phyloP scores from a whole-genome alignment of 30 jellyfish, hydroid and myxozoan genomes.

The Mastigias papua region DNA sequence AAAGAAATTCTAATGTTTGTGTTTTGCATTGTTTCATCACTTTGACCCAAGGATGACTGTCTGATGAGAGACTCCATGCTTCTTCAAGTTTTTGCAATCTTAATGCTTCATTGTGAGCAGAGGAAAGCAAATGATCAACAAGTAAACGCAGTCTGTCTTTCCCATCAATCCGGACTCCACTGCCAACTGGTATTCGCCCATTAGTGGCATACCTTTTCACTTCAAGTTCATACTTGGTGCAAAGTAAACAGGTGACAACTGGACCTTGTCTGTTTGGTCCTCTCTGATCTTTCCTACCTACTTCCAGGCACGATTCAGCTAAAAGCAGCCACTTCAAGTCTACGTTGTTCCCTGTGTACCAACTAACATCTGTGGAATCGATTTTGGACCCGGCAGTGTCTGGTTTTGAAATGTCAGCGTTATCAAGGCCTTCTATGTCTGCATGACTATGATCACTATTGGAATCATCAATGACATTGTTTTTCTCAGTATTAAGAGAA shows the following conservation, averaged over 20 bases:
- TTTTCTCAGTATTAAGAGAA: background rate
- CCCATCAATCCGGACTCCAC: conserved; percentile 65
- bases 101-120: conserved; percentile 59
- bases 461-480: background rate
- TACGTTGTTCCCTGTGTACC: background rate
- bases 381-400: background rate
- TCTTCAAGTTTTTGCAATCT: conserved; percentile 39
- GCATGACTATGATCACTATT: too few species aligned
- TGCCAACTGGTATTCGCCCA: conserved; percentile 66
- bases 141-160: conserved; percentile 51
- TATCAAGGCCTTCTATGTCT: conserved; percentile 1
- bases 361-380: background rate
- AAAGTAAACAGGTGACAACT: conserved; percentile 35
- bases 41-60: conserved; percentile 66
- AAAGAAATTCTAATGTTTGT: conserved; percentile 38
- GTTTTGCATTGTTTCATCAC: conserved; percentile 35
- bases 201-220: conserved; percentile 57
- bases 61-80: conserved; percentile 51
- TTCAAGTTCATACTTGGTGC: conserved; percentile 52
- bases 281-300: conserved; percentile 14
- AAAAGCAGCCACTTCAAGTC: conserved; percentile 18
- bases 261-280: conserved; percentile 49
- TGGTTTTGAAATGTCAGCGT: background rate
- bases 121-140: conserved; percentile 51
- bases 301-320: background rate